Percentiles rank a stretch among this genome's conserved stretches.
phyloP scores from a whole-genome alignment of 2,113 vertebrate species.

The Dinomys branickii region DNA sequence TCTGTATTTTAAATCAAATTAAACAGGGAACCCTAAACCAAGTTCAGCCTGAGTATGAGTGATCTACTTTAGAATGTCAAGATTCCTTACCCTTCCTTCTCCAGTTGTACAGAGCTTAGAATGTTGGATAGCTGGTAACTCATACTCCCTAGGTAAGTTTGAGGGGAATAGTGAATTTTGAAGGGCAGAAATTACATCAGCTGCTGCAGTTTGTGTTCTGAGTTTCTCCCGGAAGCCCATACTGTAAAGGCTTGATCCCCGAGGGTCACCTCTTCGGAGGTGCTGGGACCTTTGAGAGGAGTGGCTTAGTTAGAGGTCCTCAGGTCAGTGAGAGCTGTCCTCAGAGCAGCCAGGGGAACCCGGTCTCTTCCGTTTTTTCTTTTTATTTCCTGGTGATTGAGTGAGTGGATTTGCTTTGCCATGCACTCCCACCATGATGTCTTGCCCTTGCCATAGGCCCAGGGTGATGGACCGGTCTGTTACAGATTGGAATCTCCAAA shows the following conservation, averaged over 20 bases:
- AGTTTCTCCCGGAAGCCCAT: not conserved
- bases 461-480: not conserved
- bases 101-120: not conserved
- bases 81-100: not conserved
- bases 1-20: conserved; percentile 36
- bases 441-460: too few relatives aligned
- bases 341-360: not conserved
- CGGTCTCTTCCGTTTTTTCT: not conserved
- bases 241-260: not conserved
- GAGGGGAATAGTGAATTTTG: not conserved
- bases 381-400: not conserved
- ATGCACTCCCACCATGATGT: not conserved
- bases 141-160: not conserved
- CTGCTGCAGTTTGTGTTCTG: not conserved
- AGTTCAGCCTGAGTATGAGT: not conserved
- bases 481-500: not conserved
- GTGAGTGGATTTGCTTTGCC: not conserved
- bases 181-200: not conserved
- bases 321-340: not conserved
- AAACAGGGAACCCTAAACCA: not conserved
- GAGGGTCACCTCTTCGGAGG: not conserved
- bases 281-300: not conserved
- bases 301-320: not conserved
- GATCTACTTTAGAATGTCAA: not conserved
- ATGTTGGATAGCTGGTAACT: not conserved